Conservation (phyloP, 2,113 vertebrate species). For the Scophthalmus maximus region DNA sequence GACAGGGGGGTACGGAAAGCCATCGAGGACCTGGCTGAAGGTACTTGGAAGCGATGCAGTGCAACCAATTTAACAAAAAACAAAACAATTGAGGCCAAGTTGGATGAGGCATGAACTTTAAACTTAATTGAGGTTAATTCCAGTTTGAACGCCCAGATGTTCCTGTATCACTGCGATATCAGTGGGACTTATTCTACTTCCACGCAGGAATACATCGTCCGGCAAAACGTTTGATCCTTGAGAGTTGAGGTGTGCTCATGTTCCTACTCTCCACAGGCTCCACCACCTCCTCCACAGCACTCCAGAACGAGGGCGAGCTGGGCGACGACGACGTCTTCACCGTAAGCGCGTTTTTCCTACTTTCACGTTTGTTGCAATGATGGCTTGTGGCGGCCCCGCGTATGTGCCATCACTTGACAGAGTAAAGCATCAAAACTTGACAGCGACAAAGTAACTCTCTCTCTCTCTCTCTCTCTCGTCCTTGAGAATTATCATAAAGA, state of each 20-base stretch:
- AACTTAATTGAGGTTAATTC: not conserved
- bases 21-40: constrained; percentile 98
- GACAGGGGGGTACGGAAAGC: constrained; percentile 98
- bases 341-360: constrained; percentile 76
- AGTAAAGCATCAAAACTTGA: no score
- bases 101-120: no score
- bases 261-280: constrained; percentile 85
- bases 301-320: constrained; percentile 97
- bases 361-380: no score
- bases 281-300: constrained; percentile 96
- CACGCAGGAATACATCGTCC: not conserved
- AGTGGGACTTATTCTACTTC: not conserved
- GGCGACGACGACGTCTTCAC: constrained; percentile 98
- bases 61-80: no score
- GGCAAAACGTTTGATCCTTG: not conserved
- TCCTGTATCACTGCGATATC: not conserved
- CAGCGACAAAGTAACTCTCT: no score
- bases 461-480: no score
- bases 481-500: no score
- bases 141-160: not conserved
- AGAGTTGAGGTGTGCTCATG: constrained; percentile 6
- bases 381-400: no score
- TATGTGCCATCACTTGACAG: no score
- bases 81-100: no score
- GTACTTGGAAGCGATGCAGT: no score